phyloP scores from a whole-genome alignment of 2,797 vertebrate species.

The Phalloptychus januarius region DNA sequence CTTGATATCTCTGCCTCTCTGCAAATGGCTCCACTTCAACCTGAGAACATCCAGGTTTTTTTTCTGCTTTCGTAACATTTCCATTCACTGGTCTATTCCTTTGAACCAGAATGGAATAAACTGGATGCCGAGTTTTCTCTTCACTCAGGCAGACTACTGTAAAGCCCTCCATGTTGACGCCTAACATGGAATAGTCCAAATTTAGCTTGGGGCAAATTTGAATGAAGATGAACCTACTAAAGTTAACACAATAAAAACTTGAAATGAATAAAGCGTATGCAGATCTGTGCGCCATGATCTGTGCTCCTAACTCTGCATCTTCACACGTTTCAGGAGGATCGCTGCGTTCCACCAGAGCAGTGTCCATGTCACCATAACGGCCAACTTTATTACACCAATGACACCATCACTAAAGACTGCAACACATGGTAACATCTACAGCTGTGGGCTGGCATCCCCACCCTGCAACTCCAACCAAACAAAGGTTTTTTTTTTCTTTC shows the following conservation, averaged over 20 bases:
- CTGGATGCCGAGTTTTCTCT: too few species aligned
- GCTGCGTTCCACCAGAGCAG: constrained; percentile 82
- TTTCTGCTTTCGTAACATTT: too few species aligned
- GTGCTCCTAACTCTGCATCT: not conserved
- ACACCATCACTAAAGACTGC: constrained; percentile 89
- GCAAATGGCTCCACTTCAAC: too few species aligned
- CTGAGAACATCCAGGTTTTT: too few species aligned
- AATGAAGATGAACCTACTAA: not conserved
- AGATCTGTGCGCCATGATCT: not conserved
- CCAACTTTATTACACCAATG: constrained; percentile 83
- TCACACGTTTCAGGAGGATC: constrained; percentile 73
- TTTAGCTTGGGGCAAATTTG: not conserved
- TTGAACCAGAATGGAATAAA: too few species aligned
- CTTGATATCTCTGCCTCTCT: too few species aligned
- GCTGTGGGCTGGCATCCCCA: not conserved
- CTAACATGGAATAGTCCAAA: not conserved
- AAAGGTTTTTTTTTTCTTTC: not conserved
- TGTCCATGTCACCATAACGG: constrained; percentile 92
- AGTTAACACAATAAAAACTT: not conserved
- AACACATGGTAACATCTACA: constrained; percentile 86
- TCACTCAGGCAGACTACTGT: not conserved
- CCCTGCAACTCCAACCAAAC: not conserved
- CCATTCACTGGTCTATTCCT: too few species aligned
- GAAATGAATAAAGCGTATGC: not conserved
- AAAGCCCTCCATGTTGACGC: not conserved